These are phyloP conservation scores for Dipodomys stephensi DNA, from an alignment of 2,113 vertebrate genomes.

Conservation along the genomic window DNA sequence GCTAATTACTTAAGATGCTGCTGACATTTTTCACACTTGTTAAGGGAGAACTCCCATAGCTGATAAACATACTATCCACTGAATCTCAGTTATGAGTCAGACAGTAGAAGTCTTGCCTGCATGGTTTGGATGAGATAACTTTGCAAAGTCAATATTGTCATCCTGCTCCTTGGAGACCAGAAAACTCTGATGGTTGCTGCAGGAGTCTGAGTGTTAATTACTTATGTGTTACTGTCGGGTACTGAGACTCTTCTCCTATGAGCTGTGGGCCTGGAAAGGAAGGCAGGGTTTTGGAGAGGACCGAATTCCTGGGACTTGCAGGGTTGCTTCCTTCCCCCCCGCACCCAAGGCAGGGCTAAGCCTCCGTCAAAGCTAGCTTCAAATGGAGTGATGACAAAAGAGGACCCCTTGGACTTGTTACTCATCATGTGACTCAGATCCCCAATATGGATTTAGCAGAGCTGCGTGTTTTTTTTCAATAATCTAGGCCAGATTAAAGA, in stretches of 20 bases:
- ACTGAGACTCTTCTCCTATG: neutral
- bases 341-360: neutral
- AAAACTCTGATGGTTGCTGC: neutral
- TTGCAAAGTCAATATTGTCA: neutral
- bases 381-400: constrained; percentile 47
- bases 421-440: constrained; percentile 58
- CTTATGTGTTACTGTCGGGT: neutral
- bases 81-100: neutral
- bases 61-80: neutral
- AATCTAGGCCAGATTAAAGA: constrained; percentile 79
- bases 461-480: constrained; percentile 71
- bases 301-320: neutral
- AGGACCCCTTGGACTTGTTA: constrained; percentile 2
- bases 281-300: neutral
- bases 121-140: neutral
- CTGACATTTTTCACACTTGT: neutral
- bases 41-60: no score
- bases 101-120: neutral
- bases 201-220: neutral
- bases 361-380: constrained; percentile 49
- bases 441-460: constrained; percentile 79
- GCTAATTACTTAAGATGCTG: neutral
- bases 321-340: neutral
- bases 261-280: neutral
- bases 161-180: neutral